These are phyloP conservation scores for Drosophila repleta DNA, from an alignment of 1,140 invertebrate genomes.

Conservation along the genomic window DNA sequence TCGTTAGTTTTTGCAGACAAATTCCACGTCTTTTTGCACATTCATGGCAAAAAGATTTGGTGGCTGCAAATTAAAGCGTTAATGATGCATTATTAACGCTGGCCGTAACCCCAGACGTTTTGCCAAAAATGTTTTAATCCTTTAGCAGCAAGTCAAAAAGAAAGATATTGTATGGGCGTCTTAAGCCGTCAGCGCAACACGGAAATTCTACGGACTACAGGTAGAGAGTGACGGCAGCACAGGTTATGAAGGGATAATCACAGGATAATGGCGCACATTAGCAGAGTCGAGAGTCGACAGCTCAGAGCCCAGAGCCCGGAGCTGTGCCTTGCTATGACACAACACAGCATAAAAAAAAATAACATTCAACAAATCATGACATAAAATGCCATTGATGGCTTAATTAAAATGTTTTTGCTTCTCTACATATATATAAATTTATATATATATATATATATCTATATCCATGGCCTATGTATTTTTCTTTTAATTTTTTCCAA, in stretches of 20 bases:
- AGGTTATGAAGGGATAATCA: slow-evolving; percentile 65
- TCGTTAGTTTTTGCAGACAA: background rate
- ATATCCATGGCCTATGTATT: background rate
- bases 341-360: slow-evolving; percentile 34
- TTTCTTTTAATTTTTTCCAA: slow-evolving; percentile 43
- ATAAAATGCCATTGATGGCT: slow-evolving; percentile 62
- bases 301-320: background rate
- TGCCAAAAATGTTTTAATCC: slow-evolving; percentile 57
- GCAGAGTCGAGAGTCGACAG: slow-evolving; percentile 8
- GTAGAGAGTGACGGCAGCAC: slow-evolving; percentile 32
- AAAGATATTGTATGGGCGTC: slow-evolving; percentile 55
- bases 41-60: slow-evolving; percentile 58
- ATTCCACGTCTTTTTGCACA: slow-evolving; percentile 40
- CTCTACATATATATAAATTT: background rate
- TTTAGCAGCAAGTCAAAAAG: slow-evolving; percentile 62
- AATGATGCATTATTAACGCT: slow-evolving; percentile 84
- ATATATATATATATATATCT: slow-evolving; percentile 14
- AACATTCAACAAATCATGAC: slow-evolving; percentile 36
- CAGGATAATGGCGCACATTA: slow-evolving; percentile 78
- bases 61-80: slow-evolving; percentile 80
- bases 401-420: slow-evolving; percentile 69
- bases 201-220: slow-evolving; percentile 35
- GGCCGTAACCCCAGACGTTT: slow-evolving; percentile 47
- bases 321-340: slow-evolving; percentile 39
- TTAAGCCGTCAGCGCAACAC: slow-evolving; percentile 44